phyloP scores from a whole-genome alignment of 1,140 invertebrate species.

The Gryllus bimaculatus region DNA sequence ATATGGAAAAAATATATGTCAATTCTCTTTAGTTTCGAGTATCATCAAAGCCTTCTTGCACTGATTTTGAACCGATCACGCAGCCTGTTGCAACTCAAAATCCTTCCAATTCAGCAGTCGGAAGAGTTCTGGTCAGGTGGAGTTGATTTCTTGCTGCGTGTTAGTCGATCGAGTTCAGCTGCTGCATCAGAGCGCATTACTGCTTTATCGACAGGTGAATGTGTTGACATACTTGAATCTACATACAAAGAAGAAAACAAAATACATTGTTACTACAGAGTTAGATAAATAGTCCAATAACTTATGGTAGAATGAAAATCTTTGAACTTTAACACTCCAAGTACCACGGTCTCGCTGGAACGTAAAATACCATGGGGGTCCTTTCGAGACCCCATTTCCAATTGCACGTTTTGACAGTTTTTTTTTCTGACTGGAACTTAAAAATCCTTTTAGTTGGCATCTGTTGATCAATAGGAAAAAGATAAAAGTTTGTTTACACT shows the following conservation, averaged over 20 bases:
- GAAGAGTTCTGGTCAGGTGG: conserved; percentile 29
- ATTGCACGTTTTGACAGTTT: no score
- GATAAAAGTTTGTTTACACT: no score
- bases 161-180: conserved; percentile 83
- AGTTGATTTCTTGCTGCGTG: conserved; percentile 52
- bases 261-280: no score
- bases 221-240: conserved; percentile 25
- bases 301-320: no score
- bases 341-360: no score
- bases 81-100: neutral
- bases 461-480: no score
- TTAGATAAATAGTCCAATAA: no score
- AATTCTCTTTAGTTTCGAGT: neutral
- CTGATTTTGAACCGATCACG: neutral
- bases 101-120: conserved; percentile 22
- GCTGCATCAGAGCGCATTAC: conserved; percentile 78
- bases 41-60: neutral
- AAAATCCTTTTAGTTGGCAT: no score
- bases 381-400: no score
- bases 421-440: no score
- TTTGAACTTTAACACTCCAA: no score
- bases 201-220: conserved; percentile 47
- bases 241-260: neutral
- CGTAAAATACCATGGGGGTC: no score
- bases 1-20: neutral